Evolutionary conservation across 2,888 invertebrate genomes (phyloP), one percentile per base, ranked within the genome.

Genomic region (Mimas tiliae): DNA sequence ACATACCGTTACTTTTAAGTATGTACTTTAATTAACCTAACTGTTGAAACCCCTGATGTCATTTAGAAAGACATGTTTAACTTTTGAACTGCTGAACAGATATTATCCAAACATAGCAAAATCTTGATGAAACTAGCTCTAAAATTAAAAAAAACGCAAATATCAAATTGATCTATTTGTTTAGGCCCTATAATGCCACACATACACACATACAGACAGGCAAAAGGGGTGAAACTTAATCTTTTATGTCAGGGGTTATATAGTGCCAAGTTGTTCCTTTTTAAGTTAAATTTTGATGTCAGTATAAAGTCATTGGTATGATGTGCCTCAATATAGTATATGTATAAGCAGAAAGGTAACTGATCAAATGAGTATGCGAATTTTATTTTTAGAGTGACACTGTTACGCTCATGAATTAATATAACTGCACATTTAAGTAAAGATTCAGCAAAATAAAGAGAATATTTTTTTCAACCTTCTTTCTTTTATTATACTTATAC

Each of bases 181-280:
- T 27, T 3, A 27, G 27, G 27, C 27, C 1, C 27, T 27, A 3
- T 27, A 4, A 4, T 27, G 27, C 27, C 27, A 27, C 27, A 27
- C 2, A 27, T 27, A 27, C 27, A 27, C n/a, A n/a, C n/a, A n/a
- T n/a, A n/a, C n/a, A n/a, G n/a, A n/a, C n/a, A n/a, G n/a, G n/a
- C n/a, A n/a, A n/a, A n/a, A n/a, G 27, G 27, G 27, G 27, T 27
- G 2, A 27, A 27, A 27, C 27, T 27, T 27, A 27, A 27, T 27
- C 27, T 27, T 27, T 27, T 27, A 27, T 27, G 27, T 27, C 4
- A 4, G 27, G 27, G 27, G 27, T 27, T 27, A 27, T 72, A 81
- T 84, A 89, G 89, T 89, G 89, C 89, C 89, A 90, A 90, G 77
- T 58, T 69, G 70, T 78, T 81, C 72, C 72, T 76, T 77, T 52